Percentiles rank a stretch among this genome's conserved stretches.
phyloP scores from a whole-genome alignment of 1,140 invertebrate species.

The Manduca sexta region DNA sequence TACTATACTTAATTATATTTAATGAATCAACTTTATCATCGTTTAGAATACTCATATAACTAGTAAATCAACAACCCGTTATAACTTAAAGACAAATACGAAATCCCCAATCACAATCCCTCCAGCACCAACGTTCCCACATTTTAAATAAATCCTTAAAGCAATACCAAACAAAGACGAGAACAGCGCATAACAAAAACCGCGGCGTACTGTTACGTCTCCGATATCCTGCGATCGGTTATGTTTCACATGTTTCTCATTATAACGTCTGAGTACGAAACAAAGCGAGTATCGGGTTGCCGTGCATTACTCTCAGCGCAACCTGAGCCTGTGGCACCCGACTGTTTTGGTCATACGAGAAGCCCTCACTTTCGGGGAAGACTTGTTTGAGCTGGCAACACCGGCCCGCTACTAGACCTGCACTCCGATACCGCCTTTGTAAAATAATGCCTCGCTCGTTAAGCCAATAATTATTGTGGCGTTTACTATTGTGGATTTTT shows the following conservation, averaged over 20 bases:
- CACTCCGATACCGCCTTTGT: slow-evolving; percentile 27
- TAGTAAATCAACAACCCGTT: not conserved
- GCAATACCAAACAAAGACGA: slow-evolving; percentile 21
- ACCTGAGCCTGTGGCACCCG: slow-evolving; percentile 18
- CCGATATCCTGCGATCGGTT: slow-evolving; percentile 53
- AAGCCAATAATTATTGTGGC: no score
- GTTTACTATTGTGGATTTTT: no score
- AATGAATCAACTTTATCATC: no score
- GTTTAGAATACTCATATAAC: no score
- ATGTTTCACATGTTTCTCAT: slow-evolving; percentile 60
- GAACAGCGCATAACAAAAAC: slow-evolving; percentile 33
- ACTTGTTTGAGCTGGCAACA: slow-evolving; percentile 38
- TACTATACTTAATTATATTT: no score
- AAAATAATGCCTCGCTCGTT: slow-evolving; percentile 12
- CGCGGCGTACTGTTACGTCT: slow-evolving; percentile 45
- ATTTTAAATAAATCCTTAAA: slow-evolving; percentile 23
- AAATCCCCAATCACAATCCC: no score
- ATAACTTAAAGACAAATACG: no score
- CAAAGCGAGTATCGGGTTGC: slow-evolving; percentile 52
- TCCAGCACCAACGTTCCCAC: no score
- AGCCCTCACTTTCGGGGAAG: slow-evolving; percentile 43
- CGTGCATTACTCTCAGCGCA: slow-evolving; percentile 42
- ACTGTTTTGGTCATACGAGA: slow-evolving; percentile 47
- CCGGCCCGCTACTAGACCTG: slow-evolving; percentile 8
- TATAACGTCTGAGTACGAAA: slow-evolving; percentile 59